phyloP scores from a whole-genome alignment of 2,888 invertebrate genomes.

The Aphodius sticticus region DNA sequence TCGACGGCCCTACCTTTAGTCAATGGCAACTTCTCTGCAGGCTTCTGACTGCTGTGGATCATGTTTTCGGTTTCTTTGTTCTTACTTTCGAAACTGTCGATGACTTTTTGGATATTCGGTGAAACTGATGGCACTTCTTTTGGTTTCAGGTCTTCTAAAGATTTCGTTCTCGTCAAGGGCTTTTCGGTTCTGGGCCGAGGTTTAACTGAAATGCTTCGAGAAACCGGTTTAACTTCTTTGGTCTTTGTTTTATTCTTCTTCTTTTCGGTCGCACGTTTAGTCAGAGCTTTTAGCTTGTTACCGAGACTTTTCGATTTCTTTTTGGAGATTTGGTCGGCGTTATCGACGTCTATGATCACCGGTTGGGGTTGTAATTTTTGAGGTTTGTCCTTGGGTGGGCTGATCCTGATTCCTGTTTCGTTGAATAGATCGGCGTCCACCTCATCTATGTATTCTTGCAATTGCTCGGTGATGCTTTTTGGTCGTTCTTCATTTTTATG shows the following conservation, averaged over 20 bases:
- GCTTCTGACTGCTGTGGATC: conserved; percentile 78
- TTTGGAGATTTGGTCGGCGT: conserved; percentile 51
- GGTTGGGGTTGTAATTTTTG: conserved; percentile 46
- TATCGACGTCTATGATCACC: conserved; percentile 58
- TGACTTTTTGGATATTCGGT: conserved; percentile 63
- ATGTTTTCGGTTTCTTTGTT: conserved; percentile 60
- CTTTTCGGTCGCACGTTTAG: conserved; percentile 42
- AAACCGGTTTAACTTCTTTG: conserved; percentile 27
- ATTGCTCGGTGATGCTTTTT: conserved; percentile 53
- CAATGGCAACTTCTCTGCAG: conserved; percentile 72
- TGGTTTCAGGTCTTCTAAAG: conserved; percentile 36
- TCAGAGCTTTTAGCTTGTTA: conserved; percentile 48
- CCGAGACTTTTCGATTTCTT: conserved; percentile 43
- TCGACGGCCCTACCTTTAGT: conserved; percentile 79
- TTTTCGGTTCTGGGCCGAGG: conserved; percentile 22
- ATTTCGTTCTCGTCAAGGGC: conserved; percentile 31
- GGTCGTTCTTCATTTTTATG: conserved; percentile 41
- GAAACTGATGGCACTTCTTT: conserved; percentile 51
- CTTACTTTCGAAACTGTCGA: conserved; percentile 61
- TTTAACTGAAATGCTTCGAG: conserved; percentile 31
- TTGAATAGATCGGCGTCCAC: conserved; percentile 54
- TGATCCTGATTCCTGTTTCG: conserved; percentile 51
- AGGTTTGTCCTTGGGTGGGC: conserved; percentile 41
- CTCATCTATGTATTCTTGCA: conserved; percentile 56
- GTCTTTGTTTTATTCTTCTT: conserved; percentile 32